phyloP scores from a whole-genome alignment of 2,797 vertebrate genomes.

The Nannoperca obscura region DNA sequence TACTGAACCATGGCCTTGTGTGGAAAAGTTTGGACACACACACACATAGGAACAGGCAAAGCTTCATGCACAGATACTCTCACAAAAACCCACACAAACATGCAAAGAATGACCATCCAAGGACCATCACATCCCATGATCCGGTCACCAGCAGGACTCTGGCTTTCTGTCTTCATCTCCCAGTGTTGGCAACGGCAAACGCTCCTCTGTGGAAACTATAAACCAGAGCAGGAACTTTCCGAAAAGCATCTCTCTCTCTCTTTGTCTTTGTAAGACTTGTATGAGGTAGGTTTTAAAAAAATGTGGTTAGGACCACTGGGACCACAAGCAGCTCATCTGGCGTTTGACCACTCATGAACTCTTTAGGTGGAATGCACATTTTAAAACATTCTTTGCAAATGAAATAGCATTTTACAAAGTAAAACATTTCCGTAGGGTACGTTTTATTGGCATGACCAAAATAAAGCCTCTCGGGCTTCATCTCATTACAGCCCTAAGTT shows the following conservation, averaged over 20 bases:
- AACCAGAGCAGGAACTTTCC: neutral
- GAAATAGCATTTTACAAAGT: neutral
- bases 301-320: neutral
- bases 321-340: neutral
- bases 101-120: neutral
- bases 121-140: neutral
- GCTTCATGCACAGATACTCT: neutral
- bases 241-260: neutral
- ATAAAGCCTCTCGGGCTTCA: neutral
- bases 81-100: constrained; percentile 10
- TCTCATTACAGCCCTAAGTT: neutral
- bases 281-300: neutral
- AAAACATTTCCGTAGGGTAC: neutral
- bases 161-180: neutral
- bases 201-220: neutral
- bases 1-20: constrained; percentile 23
- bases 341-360: neutral
- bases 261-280: neutral
- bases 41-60: constrained; percentile 4
- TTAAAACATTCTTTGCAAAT: neutral
- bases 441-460: neutral
- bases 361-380: neutral
- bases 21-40: neutral
- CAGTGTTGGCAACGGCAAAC: neutral
- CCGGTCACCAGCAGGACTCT: neutral